phyloP scores from a whole-genome alignment of 2,888 invertebrate genomes.

The Venustoraphidia nigricollis region DNA sequence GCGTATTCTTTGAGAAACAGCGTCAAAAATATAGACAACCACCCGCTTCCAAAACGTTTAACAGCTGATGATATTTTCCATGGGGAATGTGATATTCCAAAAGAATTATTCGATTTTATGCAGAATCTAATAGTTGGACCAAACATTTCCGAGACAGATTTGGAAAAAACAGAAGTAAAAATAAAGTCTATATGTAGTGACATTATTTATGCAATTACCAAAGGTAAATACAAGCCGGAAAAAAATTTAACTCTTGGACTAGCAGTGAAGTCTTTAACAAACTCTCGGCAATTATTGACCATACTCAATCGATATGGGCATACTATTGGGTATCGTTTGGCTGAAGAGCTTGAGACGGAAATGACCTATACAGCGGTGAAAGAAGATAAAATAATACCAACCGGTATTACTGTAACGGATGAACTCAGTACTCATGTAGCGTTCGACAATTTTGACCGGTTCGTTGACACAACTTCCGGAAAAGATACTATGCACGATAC shows the following conservation, averaged over 20 bases:
- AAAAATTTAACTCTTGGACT: conserved; percentile 7
- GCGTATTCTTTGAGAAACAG: neutral
- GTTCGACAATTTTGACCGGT: conserved; percentile 11
- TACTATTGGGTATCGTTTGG: neutral
- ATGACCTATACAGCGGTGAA: conserved; percentile 1
- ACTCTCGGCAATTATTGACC: neutral
- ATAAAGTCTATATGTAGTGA: conserved; percentile 7
- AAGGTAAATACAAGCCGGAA: conserved; percentile 8
- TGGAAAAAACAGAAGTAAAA: neutral
- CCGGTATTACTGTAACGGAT: neutral
- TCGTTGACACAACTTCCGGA: conserved; percentile 8
- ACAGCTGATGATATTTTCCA: neutral
- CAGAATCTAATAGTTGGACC: neutral
- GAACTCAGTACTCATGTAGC: conserved; percentile 1
- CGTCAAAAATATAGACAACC: neutral
- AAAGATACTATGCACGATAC: too few relatives aligned
- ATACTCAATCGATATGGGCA: neutral
- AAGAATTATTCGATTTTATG: neutral
- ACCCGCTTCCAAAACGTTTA: neutral
- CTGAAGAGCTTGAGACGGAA: conserved; percentile 11
- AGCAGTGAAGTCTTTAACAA: neutral
- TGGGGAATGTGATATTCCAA: neutral
- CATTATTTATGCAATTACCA: conserved; percentile 3
- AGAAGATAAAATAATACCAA: neutral
- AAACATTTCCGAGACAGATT: neutral